Conservation (phyloP, 2,797 vertebrate genomes). For the Acanthurus tractus region DNA sequence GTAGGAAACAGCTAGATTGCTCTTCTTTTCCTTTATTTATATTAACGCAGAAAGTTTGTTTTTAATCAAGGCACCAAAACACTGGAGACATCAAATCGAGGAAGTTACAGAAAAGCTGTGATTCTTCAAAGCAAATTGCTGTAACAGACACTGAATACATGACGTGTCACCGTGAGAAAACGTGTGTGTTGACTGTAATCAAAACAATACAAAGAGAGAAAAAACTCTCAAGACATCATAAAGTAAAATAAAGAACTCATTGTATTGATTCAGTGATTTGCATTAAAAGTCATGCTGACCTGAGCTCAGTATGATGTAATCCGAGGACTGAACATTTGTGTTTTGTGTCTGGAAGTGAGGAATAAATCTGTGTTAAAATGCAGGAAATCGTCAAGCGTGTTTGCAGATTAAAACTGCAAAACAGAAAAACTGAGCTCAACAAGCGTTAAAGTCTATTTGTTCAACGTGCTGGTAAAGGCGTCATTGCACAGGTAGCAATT, state of each 20-base stretch:
- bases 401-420: background rate
- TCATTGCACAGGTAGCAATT: constrained; percentile 38
- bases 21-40: background rate
- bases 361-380: too few relatives aligned
- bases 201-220: too few relatives aligned
- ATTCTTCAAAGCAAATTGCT: background rate
- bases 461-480: constrained; percentile 27
- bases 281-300: too few relatives aligned
- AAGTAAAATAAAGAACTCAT: too few relatives aligned
- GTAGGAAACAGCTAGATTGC: background rate
- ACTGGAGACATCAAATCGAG: background rate
- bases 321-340: background rate
- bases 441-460: background rate
- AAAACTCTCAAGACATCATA: too few relatives aligned
- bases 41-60: background rate
- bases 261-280: too few relatives aligned
- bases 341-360: background rate
- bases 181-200: too few relatives aligned
- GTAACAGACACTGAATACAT: too few relatives aligned
- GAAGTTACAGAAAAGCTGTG: too few relatives aligned
- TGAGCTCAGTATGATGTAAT: too few relatives aligned
- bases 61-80: background rate
- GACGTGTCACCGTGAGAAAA: too few relatives aligned
- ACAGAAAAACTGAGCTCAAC: background rate
- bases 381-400: background rate